phyloP scores from a whole-genome alignment of 1,140 invertebrate species.

The Anoplolepis gracilipes region DNA sequence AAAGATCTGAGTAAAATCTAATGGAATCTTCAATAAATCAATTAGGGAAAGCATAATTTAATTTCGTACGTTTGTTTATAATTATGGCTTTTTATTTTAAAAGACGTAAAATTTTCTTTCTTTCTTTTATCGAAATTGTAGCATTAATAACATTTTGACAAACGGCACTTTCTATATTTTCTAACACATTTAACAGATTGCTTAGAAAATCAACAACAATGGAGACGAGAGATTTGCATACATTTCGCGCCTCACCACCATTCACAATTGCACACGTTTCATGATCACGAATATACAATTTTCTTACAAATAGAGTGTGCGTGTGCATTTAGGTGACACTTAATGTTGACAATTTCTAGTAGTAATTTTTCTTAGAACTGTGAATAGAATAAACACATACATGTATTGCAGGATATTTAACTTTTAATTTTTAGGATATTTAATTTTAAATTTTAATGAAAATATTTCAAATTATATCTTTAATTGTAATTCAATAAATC shows the following conservation, averaged over 20 bases:
- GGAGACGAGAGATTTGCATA: background rate
- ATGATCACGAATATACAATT: conserved; percentile 18
- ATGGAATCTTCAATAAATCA: background rate
- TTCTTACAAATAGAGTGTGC: conserved; percentile 18
- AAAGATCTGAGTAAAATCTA: background rate
- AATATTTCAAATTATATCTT: background rate
- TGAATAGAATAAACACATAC: background rate
- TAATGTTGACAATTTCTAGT: conserved; percentile 26
- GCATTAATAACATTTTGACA: conserved; percentile 14
- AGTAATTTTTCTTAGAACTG: background rate
- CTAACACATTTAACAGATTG: background rate
- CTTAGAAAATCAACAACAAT: conserved; percentile 29
- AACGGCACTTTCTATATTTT: conserved; percentile 41
- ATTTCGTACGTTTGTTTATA: background rate
- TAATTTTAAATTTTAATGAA: conserved; percentile 9
- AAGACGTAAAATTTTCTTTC: background rate
- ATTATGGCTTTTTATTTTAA: background rate
- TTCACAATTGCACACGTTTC: conserved; percentile 24
- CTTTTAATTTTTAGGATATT: background rate
- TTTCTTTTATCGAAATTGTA: background rate
- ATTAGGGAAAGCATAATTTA: background rate
- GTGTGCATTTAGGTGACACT: conserved; percentile 51
- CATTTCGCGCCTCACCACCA: conserved; percentile 28
- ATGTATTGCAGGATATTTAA: background rate
- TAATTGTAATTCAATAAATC: background rate